Evolutionary conservation across 2,113 vertebrate genomes (phyloP), one percentile per base, ranked within the genome.

Genomic region (Spermophilus dauricus): DNA sequence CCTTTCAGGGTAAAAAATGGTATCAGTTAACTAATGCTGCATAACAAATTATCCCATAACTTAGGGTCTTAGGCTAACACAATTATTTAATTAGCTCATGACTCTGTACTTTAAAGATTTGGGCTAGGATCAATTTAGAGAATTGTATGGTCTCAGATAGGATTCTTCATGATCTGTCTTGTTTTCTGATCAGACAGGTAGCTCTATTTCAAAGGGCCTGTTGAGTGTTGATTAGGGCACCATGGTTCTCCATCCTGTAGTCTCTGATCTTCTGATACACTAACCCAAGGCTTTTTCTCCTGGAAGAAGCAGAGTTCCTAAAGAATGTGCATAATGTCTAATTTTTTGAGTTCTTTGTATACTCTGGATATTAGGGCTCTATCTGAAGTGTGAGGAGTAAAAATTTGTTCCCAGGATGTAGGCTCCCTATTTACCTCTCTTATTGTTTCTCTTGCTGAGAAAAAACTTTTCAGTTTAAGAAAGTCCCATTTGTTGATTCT

Each of bases 231-330:
- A 4, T 89, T 67, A 78, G 56, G 34, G 16, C 32, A 56, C 3
- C 10, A 16, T 82, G 34, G 2, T n/a, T 75, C 6, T 51, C 26
- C 12, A 32, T 8, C 20, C 0, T 4, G 1, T 65, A 28, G 53
- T 45, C 45, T 83, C 30, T 75, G 48, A 53, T n/a, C 1, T 14
- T 28, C n/a, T 75, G 4, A 42, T 28, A 26, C 32, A 26, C 34
- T 58, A 37, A 24, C 1, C 4, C 1, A 14, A 24, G 1, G 1
- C 5, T 3, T 69, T 0, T 65, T 77, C 0, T 65, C 2, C n/a
- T n/a, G 5, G 7, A 8, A 53, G 56, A 91, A 9, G 17, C 5
- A 87, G 51, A 11, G 4, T 69, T 61, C 39, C 9, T 14, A 12
- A 2, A 63, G 39, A 73, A 4, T 70, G 9, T 32, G 11, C 42